These are phyloP conservation scores for Ormyrus thymus DNA, from an alignment of 2,888 invertebrate genomes.

Conservation along the genomic window DNA sequence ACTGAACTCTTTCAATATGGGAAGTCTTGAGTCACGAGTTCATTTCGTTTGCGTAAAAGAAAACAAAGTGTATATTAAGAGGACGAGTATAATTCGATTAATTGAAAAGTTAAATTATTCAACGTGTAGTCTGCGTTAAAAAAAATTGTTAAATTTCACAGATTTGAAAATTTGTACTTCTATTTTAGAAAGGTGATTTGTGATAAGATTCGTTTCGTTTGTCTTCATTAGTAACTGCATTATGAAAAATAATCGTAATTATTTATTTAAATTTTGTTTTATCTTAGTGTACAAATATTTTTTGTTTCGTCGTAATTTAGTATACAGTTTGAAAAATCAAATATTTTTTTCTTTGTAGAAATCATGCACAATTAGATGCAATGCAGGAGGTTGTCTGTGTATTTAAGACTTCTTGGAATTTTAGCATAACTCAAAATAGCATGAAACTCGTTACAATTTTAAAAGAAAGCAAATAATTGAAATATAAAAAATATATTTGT, in stretches of 20 bases:
- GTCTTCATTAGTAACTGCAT: constrained; percentile 5
- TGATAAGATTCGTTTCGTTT: constrained; percentile 45
- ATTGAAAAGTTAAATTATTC: constrained; percentile 36
- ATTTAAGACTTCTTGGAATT: too few relatives aligned
- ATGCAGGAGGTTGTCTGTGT: too few relatives aligned
- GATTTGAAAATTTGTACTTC: constrained; percentile 30
- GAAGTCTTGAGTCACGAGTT: constrained; percentile 47
- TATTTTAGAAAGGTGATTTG: constrained; percentile 36
- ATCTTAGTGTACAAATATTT: constrained; percentile 5
- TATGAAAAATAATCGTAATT: constrained; percentile 4
- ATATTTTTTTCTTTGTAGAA: background rate
- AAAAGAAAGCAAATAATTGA: background rate
- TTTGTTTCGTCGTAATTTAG: constrained; percentile 6
- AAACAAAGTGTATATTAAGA: constrained; percentile 33
- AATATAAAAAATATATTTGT: constrained; percentile 20
- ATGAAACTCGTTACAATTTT: constrained; percentile 17
- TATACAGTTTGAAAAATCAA: background rate
- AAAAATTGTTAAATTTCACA: constrained; percentile 29
- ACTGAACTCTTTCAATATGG: constrained; percentile 41
- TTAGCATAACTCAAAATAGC: background rate
- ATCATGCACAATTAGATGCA: background rate
- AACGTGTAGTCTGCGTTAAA: constrained; percentile 20
- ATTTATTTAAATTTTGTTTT: constrained; percentile 1
- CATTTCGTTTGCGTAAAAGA: constrained; percentile 33
- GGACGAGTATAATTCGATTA: background rate